Percentiles rank a stretch among this genome's conserved stretches.
phyloP scores from a whole-genome alignment of 1,140 invertebrate species.

The Papilio aristodemus region DNA sequence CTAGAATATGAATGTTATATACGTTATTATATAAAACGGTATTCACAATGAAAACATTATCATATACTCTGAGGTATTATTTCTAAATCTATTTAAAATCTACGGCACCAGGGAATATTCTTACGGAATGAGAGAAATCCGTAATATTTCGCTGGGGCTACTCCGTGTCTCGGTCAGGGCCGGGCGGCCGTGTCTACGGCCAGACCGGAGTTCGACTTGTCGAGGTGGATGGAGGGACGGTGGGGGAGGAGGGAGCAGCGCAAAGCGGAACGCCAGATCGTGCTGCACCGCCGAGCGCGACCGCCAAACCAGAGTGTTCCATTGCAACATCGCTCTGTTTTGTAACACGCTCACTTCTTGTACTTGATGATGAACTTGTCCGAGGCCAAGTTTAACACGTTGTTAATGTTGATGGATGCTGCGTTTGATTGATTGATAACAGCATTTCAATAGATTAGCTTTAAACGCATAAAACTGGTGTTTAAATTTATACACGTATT shows the following conservation, averaged over 20 bases:
- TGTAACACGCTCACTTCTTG: constrained; percentile 57
- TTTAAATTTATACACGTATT: no score
- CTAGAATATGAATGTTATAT: no score
- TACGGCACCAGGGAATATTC: background rate
- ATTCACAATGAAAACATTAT: no score
- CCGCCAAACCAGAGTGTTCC: constrained; percentile 69
- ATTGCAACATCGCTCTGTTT: constrained; percentile 67
- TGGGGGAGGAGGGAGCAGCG: constrained; percentile 47
- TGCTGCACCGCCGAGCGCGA: constrained; percentile 76
- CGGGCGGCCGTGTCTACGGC: constrained; percentile 36
- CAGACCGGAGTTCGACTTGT: background rate
- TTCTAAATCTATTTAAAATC: background rate
- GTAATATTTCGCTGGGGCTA: constrained; percentile 52
- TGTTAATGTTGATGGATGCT: background rate
- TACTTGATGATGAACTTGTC: constrained; percentile 31
- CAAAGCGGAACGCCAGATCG: constrained; percentile 77
- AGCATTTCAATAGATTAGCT: background rate
- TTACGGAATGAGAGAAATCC: constrained; percentile 55
- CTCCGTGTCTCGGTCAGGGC: constrained; percentile 72
- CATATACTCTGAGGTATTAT: no score
- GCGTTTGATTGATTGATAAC: constrained; percentile 7
- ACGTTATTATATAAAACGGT: no score
- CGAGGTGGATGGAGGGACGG: constrained; percentile 31
- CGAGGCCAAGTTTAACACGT: constrained; percentile 32
- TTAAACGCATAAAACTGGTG: background rate